phyloP scores from a whole-genome alignment of 2,113 vertebrate species.

The Prolemur simus region DNA sequence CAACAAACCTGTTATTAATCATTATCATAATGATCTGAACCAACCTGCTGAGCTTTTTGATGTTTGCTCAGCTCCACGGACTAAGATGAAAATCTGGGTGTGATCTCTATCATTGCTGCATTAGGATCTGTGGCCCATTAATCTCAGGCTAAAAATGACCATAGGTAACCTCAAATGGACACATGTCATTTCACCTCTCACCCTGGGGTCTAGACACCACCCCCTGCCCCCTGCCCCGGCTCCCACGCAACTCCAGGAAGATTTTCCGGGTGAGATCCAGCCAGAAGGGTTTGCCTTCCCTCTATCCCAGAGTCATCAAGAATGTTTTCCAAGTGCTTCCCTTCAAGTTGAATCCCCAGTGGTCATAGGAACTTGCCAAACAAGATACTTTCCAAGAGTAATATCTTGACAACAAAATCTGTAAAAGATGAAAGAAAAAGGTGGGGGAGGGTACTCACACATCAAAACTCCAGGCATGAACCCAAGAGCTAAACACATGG shows the following conservation, averaged over 20 bases:
- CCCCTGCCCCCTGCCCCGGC: too few relatives aligned
- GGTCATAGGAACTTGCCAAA: slow-evolving; percentile 49
- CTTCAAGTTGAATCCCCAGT: slow-evolving; percentile 53
- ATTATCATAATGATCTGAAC: slow-evolving; percentile 79
- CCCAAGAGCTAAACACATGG: not conserved
- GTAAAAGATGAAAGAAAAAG: slow-evolving; percentile 57
- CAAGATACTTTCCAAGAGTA: slow-evolving; percentile 55
- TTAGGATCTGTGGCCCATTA: slow-evolving; percentile 61
- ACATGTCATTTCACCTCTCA: not conserved
- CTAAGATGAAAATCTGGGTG: slow-evolving; percentile 79
- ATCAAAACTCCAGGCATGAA: slow-evolving; percentile 36
- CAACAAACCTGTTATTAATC: slow-evolving; percentile 77
- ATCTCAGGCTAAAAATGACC: slow-evolving; percentile 64
- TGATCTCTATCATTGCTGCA: slow-evolving; percentile 61
- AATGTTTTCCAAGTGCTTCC: slow-evolving; percentile 50
- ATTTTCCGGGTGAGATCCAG: slow-evolving; percentile 15
- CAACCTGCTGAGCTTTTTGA: slow-evolving; percentile 77
- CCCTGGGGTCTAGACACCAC: not conserved
- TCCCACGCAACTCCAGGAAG: not conserved
- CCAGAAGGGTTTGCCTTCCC: not conserved
- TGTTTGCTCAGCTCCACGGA: slow-evolving; percentile 74
- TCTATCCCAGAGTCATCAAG: slow-evolving; percentile 46
- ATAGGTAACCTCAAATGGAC: slow-evolving; percentile 55
- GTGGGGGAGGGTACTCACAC: not conserved
- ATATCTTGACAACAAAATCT: slow-evolving; percentile 55